These are phyloP conservation scores for Danaus plexippus DNA, from an alignment of 1,140 invertebrate species.

Conservation along the genomic window DNA sequence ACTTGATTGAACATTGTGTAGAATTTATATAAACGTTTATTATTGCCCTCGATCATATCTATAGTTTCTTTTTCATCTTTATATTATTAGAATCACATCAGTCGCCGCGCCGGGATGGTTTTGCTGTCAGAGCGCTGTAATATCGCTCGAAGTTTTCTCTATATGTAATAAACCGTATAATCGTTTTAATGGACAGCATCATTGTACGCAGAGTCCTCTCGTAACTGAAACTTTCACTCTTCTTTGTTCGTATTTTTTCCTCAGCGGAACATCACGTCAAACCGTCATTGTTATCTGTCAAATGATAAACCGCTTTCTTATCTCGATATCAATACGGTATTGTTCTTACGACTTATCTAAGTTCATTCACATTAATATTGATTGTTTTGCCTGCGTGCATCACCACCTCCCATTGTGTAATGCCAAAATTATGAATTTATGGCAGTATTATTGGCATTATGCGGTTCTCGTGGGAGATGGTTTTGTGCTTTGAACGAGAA, in stretches of 20 bases:
- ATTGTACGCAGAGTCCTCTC: slow-evolving; percentile 19
- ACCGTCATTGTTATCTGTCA: slow-evolving; percentile 39
- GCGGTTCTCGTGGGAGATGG: too few species aligned
- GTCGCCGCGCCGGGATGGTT: too few species aligned
- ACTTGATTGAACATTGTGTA: too few species aligned
- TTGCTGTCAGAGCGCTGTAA: slow-evolving; percentile 16
- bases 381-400: slow-evolving; percentile 12
- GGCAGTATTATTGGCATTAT: too few species aligned
- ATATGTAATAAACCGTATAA: slow-evolving; percentile 26
- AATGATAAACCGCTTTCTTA: slow-evolving; percentile 51
- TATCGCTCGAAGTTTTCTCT: slow-evolving; percentile 16
- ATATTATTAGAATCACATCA: too few species aligned
- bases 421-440: too few species aligned
- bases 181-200: slow-evolving; percentile 16
- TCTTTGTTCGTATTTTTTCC: slow-evolving; percentile 48
- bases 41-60: too few species aligned
- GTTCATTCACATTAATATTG: slow-evolving; percentile 32
- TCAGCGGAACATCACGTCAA: slow-evolving; percentile 42
- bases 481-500: too few species aligned
- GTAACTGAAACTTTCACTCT: slow-evolving; percentile 48
- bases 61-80: too few species aligned
- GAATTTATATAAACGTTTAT: too few species aligned
- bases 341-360: slow-evolving; percentile 31
- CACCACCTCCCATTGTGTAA: slow-evolving; percentile 6
- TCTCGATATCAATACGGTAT: slow-evolving; percentile 37